Evolutionary conservation across 1,140 invertebrate species (phyloP), one percentile per base, ranked within the genome.

Genomic region (Euura saliciscinereae): DNA sequence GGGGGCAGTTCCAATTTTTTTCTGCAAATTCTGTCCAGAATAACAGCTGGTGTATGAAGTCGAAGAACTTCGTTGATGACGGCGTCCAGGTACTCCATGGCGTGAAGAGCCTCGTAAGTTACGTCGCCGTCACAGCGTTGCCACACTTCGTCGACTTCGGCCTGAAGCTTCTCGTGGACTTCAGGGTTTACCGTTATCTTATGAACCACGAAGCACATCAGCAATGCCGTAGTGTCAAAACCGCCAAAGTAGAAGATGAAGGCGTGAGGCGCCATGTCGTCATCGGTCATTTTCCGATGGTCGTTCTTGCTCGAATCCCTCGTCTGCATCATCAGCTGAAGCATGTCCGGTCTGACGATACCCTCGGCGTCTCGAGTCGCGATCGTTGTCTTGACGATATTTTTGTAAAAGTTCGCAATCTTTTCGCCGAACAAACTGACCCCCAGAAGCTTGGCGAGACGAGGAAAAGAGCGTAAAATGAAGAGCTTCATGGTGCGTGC

Each of bases 181-280:
- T 84, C 77, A 59, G 73, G 79, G 71, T 87, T 76, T n/a, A 71
- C 65, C 3, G 84, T 81, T 13, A 86, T 71, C 46, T 84, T 79
- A 73, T 86, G 89, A 2, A 84, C 74, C 1, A 87, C 75, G 69
- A 89, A 91, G 0, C 86, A 82, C 76, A 93, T 86, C 0, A 89
- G 76, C 2, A 86, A 87, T 0, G 91, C 87, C 0, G 90, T 86
- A 0, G 92, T 92, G 2, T 93, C 92, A 68, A 91, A 93, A 6
- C 93, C 92, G 73, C 89, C 91, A 4, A 92, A 75, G 72, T 91
- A 89, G 75, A 91, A 91, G 0, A 90, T 71, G 0, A 90, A 78
- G 3, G 80, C 73, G 68, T 86, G 83, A 0, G 90, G 89, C 1
- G 88, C 81, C 0, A 91, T 81, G 71, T 91, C 90, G 2, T 83